Evolutionary conservation across 2,888 invertebrate genomes (phyloP).

Genomic region (Phania funesta): DNA sequence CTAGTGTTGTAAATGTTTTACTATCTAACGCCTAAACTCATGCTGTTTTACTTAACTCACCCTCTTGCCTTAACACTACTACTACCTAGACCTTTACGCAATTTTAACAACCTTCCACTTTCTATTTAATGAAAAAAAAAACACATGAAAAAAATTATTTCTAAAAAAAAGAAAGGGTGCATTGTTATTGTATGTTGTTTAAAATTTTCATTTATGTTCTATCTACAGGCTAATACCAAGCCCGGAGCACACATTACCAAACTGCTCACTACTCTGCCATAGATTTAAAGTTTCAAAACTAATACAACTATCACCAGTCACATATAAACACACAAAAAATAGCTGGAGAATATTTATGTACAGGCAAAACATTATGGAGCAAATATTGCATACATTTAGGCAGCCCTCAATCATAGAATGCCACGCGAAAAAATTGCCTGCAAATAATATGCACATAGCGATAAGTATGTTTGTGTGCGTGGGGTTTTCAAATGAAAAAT

Average conservation of each 20-base stretch:
- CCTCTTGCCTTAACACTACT: not conserved
- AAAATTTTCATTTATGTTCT: slow-evolving; percentile 52
- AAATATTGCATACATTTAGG: slow-evolving; percentile 55
- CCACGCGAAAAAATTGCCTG: slow-evolving; percentile 43
- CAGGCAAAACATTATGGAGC: slow-evolving; percentile 26
- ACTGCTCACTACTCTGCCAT: not conserved
- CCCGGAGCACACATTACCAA: not conserved
- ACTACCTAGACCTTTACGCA: slow-evolving; percentile 27
- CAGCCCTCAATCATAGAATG: slow-evolving; percentile 62
- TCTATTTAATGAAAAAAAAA: slow-evolving; percentile 9
- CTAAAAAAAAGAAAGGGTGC: slow-evolving; percentile 37
- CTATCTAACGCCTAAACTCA: slow-evolving; percentile 58
- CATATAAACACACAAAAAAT: not conserved
- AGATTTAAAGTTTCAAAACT: slow-evolving; percentile 26
- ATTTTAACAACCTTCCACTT: slow-evolving; percentile 43
- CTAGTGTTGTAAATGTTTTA: slow-evolving; percentile 23
- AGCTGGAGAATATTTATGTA: slow-evolving; percentile 35
- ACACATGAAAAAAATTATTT: not conserved
- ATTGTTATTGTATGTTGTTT: slow-evolving; percentile 55
- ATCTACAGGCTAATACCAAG: slow-evolving; percentile 44
- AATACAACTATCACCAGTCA: slow-evolving; percentile 1
- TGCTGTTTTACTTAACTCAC: slow-evolving; percentile 15
- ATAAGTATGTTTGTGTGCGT: not conserved
- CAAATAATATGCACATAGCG: slow-evolving; percentile 31
- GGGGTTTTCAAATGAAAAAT: slow-evolving; percentile 29